Base-by-base conservation (phyloP, 2,797 vertebrate genomes). In the Telmatherina bonti region DNA sequence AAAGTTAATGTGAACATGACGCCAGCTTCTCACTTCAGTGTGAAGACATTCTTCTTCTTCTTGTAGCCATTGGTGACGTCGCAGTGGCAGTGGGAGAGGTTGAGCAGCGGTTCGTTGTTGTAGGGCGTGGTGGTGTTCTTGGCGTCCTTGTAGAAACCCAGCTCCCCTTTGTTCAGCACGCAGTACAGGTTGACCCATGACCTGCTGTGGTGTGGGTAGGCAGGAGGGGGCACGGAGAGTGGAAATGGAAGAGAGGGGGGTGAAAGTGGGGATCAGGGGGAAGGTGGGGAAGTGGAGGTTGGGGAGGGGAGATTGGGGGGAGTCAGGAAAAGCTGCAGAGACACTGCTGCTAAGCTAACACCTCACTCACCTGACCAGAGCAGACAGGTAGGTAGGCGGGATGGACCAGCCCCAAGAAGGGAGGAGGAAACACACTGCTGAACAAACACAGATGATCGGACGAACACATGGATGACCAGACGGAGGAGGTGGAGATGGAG, bases 41-140 rank as follows among this genome's bases (percentile, higher is more conserved):
- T 99, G 91, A 99, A 98, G 86, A 99, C 97, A 8, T 97, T 96
- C 87, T 99, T 99, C 94, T 98, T 98, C 93, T 99, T 99, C 93
- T 97, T 98, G 93, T 98, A 98, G 81, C 96, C 96, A 11, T 84
- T 97, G 89, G 96, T 97, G 91, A 98, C 93, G 70, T 97, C 96
- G 24, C 95, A 94, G 87, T 93, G 82, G 90, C 96, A 95, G 77
- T 90, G 91, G 81, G 94, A 95, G 59, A 99, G 93, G 92, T 75
- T 97, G 76, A 98, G 94, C 65, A 95, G 90, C 0, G 96, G 94
- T 86, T 99, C 97, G 0, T 95, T 96, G 5, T 94, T 95, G 53
- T 98, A 97, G 5, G 96, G 89, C 60, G 93, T 88, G 3, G 90
- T 75, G 0, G 94, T 94, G 53, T 95, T 95, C 10, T 98, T 98